Evolutionary conservation across 2,888 invertebrate species (phyloP), one percentile per base, ranked within the genome.

Genomic region (Ophion costatus): DNA sequence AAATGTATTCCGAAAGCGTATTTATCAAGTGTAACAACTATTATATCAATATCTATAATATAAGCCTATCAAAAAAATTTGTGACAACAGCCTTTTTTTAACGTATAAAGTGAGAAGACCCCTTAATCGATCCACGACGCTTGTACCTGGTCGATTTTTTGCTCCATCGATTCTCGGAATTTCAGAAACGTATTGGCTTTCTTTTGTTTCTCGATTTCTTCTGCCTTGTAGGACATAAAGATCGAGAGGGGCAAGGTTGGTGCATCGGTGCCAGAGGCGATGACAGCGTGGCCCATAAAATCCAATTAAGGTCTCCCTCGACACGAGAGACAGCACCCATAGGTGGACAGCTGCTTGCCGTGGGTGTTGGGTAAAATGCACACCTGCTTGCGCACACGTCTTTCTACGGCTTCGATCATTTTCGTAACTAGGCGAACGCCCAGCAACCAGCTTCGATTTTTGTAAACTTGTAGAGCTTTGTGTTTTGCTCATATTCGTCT

Each of bases 221-320:
- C 11, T 17, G 20, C 17, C 17, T 66, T 6, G 74, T 20, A 56
- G 7, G 33, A 38, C n/a, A 56, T 22, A 74, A 75, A 69, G 59
- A 67, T 75, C 66, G 57, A 73, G 66, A 64, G 29, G 29, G 57
- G 57, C 9, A 33, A 33, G 10, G 66, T 56, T 38, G 64, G 73
- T 57, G 57, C 10, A 73, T 57, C n/a, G 59, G 45, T 66, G 59
- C 38, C 64, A 51, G 76, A 45, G 51, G 80, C 69, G 85, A 80
- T 57, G 82, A 83, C 84, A 80, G 76, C 83, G 82, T 85, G 85
- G 82, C 80, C 85, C 82, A 83, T 83, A 74, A 77, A 85, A 85
- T 85, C 76, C 82, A 85, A 85, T 85, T 85, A 85, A 83, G 77
- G 79, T 66, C 64, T 24, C 69, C 33, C 82, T 71, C 80, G 76